A percentile compares a stretch with the other conserved stretches of the same genome.
phyloP scores from a whole-genome alignment of 2,888 invertebrate species.

The Imbricaverruca yamaguchii region DNA sequence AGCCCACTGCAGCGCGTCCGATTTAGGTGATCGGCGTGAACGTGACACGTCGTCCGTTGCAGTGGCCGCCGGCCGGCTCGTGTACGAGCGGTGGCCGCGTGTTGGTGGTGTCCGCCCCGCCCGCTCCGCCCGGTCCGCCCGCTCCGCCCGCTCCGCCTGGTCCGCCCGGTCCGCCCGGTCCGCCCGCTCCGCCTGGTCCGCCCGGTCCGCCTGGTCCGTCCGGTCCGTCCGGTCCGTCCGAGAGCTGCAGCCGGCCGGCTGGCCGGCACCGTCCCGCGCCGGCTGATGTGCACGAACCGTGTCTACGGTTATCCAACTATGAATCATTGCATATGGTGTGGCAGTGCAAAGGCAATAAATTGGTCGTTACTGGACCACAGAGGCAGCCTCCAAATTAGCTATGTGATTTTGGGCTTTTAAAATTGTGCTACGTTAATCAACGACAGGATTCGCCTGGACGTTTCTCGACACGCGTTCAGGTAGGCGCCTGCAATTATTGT shows the following conservation, averaged over 20 bases:
- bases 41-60: not conserved
- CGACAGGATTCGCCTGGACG: too few species aligned
- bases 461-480: too few species aligned
- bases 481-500: too few species aligned
- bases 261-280: not conserved
- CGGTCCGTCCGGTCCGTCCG: too few species aligned
- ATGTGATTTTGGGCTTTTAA: not conserved
- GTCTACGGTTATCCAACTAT: not conserved
- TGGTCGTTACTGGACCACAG: not conserved
- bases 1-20: not conserved
- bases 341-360: not conserved
- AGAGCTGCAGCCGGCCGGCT: too few species aligned
- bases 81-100: not conserved
- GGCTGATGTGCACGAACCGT: not conserved
- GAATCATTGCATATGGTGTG: not conserved
- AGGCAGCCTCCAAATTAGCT: not conserved
- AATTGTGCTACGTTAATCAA: too few species aligned
- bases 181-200: too few species aligned
- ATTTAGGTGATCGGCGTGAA: not conserved
- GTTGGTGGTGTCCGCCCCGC: not conserved
- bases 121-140: not conserved
- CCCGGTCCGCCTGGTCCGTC: too few species aligned
- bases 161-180: too few species aligned
- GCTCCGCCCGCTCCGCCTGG: not conserved
- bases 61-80: too few species aligned